A percentile compares a stretch with the other conserved stretches of the same genome.
Evolutionary conservation across 30 jellyfish, hydroid and myxozoan species (phyloP).

Genomic region (Morbakka virulenta): DNA sequence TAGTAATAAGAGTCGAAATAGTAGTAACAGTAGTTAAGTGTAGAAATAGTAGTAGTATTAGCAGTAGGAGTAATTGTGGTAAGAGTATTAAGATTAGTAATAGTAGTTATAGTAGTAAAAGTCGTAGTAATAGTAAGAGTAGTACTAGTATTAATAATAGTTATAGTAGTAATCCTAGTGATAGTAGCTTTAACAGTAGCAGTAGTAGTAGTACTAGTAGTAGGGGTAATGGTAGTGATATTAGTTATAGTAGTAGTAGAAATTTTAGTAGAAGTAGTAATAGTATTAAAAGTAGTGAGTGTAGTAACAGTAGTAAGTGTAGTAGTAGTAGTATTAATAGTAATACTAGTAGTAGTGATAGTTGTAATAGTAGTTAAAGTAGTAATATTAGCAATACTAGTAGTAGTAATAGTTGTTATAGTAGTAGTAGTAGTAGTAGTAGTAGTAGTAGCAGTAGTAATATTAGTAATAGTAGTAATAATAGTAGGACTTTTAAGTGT

Average conservation of each 20-base stretch:
- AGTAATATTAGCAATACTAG: background rate
- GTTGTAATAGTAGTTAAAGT: background rate
- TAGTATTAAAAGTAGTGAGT: background rate
- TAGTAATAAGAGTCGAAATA: no score
- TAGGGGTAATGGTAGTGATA: background rate
- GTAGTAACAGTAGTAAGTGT: background rate
- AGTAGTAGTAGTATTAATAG: background rate
- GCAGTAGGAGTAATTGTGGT: background rate
- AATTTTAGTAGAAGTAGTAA: background rate
- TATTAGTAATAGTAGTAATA: background rate
- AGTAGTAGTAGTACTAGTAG: background rate
- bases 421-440: background rate
- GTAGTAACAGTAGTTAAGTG: no score
- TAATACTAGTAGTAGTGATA: background rate
- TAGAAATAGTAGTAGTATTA: background rate
- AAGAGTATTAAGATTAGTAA: background rate
- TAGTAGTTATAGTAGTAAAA: background rate
- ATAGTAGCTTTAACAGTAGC: slow-evolving; percentile 1
- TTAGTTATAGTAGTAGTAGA: background rate
- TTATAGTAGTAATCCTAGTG: background rate
- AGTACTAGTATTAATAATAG: background rate
- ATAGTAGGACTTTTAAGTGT: background rate
- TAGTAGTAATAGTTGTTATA: background rate
- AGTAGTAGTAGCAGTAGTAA: background rate
- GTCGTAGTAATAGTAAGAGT: background rate